Conservation (phyloP, 1,140 invertebrate species). For the Zaprionus lachaisei region DNA sequence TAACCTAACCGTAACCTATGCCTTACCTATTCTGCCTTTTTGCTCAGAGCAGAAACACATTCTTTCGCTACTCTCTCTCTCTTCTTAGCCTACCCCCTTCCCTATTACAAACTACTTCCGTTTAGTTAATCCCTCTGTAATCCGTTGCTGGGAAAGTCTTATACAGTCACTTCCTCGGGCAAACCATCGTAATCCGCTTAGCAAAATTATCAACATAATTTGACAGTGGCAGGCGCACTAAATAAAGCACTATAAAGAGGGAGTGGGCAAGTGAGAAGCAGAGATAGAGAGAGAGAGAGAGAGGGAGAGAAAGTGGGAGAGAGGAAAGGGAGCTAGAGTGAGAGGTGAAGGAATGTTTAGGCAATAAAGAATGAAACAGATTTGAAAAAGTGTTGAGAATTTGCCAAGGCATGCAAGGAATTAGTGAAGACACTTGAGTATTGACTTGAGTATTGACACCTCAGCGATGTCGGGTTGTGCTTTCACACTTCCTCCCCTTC, state of each 20-base stretch:
- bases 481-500: neutral
- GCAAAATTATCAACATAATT: slow-evolving; percentile 36
- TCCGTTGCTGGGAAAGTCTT: neutral
- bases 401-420: slow-evolving; percentile 37
- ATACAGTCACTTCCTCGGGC: neutral
- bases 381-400: slow-evolving; percentile 43
- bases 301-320: too few relatives aligned
- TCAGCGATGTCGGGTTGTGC: neutral
- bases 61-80: neutral
- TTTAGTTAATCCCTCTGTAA: neutral
- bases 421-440: slow-evolving; percentile 32
- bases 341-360: neutral
- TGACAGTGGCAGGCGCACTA: slow-evolving; percentile 13
- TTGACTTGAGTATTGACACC: slow-evolving; percentile 24
- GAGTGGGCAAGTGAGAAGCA: neutral
- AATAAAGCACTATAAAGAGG: slow-evolving; percentile 4
- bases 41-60: neutral
- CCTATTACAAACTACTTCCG: neutral
- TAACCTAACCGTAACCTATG: neutral
- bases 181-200: slow-evolving; percentile 20
- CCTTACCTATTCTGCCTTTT: neutral
- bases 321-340: neutral
- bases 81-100: neutral
- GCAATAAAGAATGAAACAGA: slow-evolving; percentile 6
- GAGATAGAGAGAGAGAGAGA: neutral